These are phyloP conservation scores for Nylanderia fulva DNA, from an alignment of 1,140 invertebrate species.

Conservation along the genomic window DNA sequence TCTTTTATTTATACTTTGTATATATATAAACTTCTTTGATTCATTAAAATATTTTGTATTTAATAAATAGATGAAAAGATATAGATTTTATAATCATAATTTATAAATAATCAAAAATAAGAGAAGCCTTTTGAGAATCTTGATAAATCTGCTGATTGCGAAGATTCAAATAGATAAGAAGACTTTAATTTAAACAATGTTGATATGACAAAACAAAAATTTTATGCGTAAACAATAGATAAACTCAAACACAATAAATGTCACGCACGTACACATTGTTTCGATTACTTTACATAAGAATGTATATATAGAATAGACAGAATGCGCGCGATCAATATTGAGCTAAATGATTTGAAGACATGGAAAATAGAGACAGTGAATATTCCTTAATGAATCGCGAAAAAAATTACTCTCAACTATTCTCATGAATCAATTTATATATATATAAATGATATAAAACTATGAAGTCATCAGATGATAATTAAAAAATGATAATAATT, in stretches of 20 bases:
- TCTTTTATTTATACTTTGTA: not conserved
- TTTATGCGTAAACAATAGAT: too few species aligned
- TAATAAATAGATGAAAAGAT: not conserved
- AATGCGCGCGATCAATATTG: too few species aligned
- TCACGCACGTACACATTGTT: too few species aligned
- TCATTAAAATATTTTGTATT: not conserved
- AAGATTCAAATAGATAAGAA: not conserved
- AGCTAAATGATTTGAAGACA: not conserved
- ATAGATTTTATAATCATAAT: not conserved
- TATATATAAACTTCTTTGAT: not conserved
- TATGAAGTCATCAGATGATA: too few species aligned
- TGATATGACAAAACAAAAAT: too few species aligned
- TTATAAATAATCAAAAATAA: constrained; percentile 2
- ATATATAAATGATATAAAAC: too few species aligned
- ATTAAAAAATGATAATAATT: too few species aligned
- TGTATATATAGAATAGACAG: too few species aligned
- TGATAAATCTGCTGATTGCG: not conserved
- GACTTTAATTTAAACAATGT: not conserved
- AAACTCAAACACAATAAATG: too few species aligned
- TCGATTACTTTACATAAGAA: too few species aligned
- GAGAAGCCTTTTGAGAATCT: not conserved
- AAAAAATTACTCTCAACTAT: not conserved
- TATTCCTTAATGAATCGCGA: not conserved
- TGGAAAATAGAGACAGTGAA: not conserved
- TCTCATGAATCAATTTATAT: not conserved